Conservation (phyloP, 2,797 vertebrate genomes). For the Parauchenoglanis punctatus region DNA sequence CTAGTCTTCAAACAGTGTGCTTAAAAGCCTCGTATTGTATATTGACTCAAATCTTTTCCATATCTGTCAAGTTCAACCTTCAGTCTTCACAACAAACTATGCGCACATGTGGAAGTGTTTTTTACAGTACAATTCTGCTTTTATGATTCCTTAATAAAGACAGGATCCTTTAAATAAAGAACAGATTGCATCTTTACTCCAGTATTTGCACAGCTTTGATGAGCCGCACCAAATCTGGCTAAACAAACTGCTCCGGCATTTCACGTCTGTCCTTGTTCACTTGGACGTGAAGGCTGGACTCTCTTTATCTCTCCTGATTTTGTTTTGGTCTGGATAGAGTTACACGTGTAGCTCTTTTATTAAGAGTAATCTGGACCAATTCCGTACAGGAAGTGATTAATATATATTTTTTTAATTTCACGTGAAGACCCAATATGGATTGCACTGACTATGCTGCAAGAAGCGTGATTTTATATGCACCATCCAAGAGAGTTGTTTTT, state of each 20-base stretch:
- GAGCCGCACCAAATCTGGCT: constrained; percentile 49
- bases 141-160: constrained; percentile 54
- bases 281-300: not conserved
- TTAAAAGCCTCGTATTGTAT: constrained; percentile 45
- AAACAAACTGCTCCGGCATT: constrained; percentile 33
- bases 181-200: constrained; percentile 48
- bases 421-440: not conserved
- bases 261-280: constrained; percentile 24
- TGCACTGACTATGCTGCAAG: not conserved
- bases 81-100: constrained; percentile 59
- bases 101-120: constrained; percentile 61
- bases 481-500: constrained; percentile 11
- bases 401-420: not conserved
- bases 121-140: constrained; percentile 57
- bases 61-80: constrained; percentile 54
- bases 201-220: constrained; percentile 49
- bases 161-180: constrained; percentile 55
- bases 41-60: constrained; percentile 49
- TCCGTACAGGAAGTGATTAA: constrained; percentile 12
- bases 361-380: constrained; percentile 46
- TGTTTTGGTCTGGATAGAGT: not conserved
- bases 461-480: not conserved
- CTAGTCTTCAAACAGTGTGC: constrained; percentile 52
- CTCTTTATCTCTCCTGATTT: not conserved
- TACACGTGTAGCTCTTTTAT: not conserved